These are phyloP conservation scores for Mareca strepera DNA, from an alignment of 2,797 vertebrate species.

Conservation along the genomic window DNA sequence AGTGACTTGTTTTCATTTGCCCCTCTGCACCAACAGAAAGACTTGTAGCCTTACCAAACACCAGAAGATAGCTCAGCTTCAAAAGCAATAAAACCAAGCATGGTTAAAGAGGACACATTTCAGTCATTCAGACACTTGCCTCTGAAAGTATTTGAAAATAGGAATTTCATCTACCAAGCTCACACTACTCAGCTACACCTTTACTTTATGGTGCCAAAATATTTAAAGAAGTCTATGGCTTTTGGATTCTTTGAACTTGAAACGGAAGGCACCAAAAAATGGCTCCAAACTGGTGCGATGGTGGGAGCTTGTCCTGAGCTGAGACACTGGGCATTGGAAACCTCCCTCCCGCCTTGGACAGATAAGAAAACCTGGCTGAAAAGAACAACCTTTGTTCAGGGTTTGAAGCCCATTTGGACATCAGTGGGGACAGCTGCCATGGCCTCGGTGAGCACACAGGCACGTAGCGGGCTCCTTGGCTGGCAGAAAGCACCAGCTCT, in stretches of 20 bases:
- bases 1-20: not conserved
- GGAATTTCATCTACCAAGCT: not conserved
- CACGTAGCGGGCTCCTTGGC: too few relatives aligned
- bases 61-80: not conserved
- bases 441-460: not conserved
- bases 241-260: not conserved
- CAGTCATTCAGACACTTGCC: not conserved
- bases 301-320: not conserved
- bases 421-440: not conserved
- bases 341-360: not conserved
- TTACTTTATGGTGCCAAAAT: not conserved
- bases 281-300: not conserved
- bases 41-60: not conserved
- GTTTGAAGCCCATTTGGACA: not conserved
- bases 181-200: not conserved
- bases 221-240: not conserved
- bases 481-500: not conserved
- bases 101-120: not conserved
- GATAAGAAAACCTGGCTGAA: not conserved
- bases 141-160: not conserved
- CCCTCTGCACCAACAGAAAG: not conserved
- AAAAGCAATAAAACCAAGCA: not conserved
- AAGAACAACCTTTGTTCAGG: not conserved
- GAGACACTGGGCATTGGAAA: not conserved
- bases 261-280: not conserved